Percentiles rank a stretch among this genome's conserved stretches.
These are phyloP conservation scores for Psittacus erithacus DNA, from an alignment of 2,113 vertebrate species.

Conservation along the genomic window DNA sequence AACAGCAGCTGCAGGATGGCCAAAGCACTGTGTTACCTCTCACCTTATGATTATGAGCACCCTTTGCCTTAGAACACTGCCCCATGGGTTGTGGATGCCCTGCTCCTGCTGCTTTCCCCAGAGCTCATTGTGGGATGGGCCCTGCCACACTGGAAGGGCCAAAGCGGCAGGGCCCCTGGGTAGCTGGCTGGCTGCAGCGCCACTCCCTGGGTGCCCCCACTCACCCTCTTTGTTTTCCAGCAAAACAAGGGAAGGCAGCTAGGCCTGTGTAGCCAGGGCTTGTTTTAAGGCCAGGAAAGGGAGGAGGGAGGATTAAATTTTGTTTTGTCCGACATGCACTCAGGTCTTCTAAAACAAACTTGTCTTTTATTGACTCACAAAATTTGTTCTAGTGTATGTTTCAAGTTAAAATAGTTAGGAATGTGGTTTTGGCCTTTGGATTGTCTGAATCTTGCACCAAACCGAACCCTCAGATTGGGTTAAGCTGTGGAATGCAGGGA, in stretches of 20 bases:
- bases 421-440: not conserved
- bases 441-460: fast-evolving
- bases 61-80: not conserved
- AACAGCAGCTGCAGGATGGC: slow-evolving; percentile 80
- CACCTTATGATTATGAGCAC: fast-evolving
- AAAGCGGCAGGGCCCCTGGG: fast-evolving
- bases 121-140: not conserved
- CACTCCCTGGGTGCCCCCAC: not conserved
- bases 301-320: fast-evolving
- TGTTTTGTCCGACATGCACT: fast-evolving
- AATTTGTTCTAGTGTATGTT: not conserved
- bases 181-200: not conserved
- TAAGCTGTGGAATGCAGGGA: fast-evolving
- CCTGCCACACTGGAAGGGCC: fast-evolving
- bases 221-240: not conserved
- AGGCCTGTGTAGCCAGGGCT: fast-evolving
- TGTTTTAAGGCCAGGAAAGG: not conserved
- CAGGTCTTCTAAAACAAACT: not conserved
- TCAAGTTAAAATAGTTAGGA: not conserved
- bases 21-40: not conserved
- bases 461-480: fast-evolving
- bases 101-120: not conserved
- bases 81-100: not conserved
- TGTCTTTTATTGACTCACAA: not conserved
- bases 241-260: not conserved